Evolutionary conservation across 1,140 invertebrate genomes (phyloP).

Genomic region (Habropoda laboriosa): DNA sequence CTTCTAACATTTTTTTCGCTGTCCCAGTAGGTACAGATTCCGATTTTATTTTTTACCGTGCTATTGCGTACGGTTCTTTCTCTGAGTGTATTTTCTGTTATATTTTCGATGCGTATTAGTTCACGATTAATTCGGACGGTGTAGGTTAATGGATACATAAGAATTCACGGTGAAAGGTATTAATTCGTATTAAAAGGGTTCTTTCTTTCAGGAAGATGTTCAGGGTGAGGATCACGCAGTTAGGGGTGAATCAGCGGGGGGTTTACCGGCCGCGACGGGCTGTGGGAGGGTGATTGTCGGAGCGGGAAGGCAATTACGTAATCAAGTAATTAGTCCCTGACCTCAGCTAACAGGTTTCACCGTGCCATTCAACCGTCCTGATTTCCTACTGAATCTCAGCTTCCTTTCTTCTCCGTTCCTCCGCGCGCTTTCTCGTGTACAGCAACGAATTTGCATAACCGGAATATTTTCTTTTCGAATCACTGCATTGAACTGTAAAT

Average conservation of each 20-base stretch:
- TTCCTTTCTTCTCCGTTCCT: slow-evolving; percentile 23
- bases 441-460: not conserved
- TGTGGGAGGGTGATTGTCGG: slow-evolving; percentile 67
- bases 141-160: not conserved
- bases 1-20: no score
- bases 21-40: no score
- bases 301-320: slow-evolving; percentile 77
- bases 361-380: slow-evolving; percentile 58
- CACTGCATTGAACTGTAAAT: no score
- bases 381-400: slow-evolving; percentile 53
- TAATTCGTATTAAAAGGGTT: slow-evolving; percentile 59
- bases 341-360: slow-evolving; percentile 74
- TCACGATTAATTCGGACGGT: not conserved
- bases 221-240: slow-evolving; percentile 52
- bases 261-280: slow-evolving; percentile 65
- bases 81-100: not conserved
- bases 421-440: not conserved
- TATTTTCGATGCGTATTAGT: not conserved
- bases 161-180: slow-evolving; percentile 25
- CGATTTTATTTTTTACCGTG: no score
- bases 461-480: no score
- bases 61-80: no score
- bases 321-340: slow-evolving; percentile 81
- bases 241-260: slow-evolving; percentile 71
- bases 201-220: slow-evolving; percentile 58